Conservation (phyloP, 2,888 invertebrate genomes). For the Elysia crispata region DNA sequence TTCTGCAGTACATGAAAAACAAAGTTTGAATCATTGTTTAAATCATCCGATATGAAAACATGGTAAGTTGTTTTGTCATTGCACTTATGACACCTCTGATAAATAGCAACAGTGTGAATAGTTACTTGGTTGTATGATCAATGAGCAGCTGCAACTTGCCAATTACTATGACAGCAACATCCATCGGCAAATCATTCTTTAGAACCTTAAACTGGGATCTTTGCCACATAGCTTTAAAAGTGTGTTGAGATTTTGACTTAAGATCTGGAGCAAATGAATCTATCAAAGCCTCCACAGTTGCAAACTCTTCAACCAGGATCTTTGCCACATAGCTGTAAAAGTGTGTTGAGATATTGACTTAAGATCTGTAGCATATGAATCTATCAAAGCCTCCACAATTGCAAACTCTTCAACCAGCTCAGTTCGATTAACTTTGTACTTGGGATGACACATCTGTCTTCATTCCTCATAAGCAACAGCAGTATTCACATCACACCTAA, state of each 20-base stretch:
- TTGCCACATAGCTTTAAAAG: background rate
- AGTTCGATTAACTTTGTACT: background rate
- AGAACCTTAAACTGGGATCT: background rate
- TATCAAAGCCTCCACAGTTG: background rate
- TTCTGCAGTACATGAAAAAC: background rate
- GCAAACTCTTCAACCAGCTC: background rate
- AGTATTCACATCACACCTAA: background rate
- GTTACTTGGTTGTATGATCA: background rate
- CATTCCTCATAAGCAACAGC: background rate
- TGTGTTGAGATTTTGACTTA: background rate
- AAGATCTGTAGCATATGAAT: background rate
- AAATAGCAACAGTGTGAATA: slow-evolving; percentile 5
- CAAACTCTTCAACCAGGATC: background rate
- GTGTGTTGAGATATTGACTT: background rate
- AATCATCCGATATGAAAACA: background rate
- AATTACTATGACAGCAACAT: background rate
- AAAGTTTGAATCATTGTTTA: slow-evolving; percentile 6
- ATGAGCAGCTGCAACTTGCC: background rate
- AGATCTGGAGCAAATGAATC: background rate
- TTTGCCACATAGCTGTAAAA: too few relatives aligned
- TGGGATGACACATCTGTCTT: background rate
- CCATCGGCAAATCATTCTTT: background rate
- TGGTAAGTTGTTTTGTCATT: background rate
- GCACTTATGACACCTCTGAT: background rate
- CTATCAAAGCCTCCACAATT: background rate